Evolutionary conservation across 2,113 vertebrate species (phyloP).

Genomic region (Oryzias melastigma): DNA sequence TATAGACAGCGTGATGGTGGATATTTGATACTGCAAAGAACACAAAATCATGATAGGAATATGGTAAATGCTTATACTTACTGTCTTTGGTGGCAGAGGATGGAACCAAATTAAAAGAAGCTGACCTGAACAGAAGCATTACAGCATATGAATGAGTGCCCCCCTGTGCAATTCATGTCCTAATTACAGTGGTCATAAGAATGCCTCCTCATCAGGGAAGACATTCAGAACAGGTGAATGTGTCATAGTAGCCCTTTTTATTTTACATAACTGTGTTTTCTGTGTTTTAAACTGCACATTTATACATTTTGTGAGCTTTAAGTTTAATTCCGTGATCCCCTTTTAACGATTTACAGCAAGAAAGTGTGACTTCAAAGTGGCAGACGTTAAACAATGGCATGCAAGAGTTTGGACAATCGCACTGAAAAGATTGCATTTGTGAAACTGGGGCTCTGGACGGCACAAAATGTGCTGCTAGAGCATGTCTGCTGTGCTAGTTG

Average conservation of each 20-base stretch:
- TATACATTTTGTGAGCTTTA: not conserved
- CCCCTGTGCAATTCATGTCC: slow-evolving; percentile 50
- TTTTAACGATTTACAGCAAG: not conserved
- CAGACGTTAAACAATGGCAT: slow-evolving; percentile 11
- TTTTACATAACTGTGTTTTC: not conserved
- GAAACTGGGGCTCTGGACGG: slow-evolving; percentile 50
- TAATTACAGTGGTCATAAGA: slow-evolving; percentile 56
- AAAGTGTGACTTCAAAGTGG: slow-evolving; percentile 13
- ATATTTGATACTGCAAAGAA: not conserved
- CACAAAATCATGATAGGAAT: not conserved
- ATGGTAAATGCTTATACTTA: not conserved
- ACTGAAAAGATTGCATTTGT: slow-evolving; percentile 20
- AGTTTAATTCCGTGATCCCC: not conserved
- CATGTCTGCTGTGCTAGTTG: slow-evolving; percentile 60
- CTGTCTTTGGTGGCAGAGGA: slow-evolving; percentile 8
- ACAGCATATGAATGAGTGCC: slow-evolving; percentile 19
- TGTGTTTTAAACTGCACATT: not conserved
- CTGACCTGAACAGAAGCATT: slow-evolving; percentile 51
- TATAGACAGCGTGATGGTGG: not conserved
- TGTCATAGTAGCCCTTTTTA: slow-evolving; percentile 13
- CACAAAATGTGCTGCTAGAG: slow-evolving; percentile 57
- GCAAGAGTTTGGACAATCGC: slow-evolving; percentile 27
- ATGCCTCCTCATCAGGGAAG: slow-evolving; percentile 14
- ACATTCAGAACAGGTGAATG: slow-evolving; percentile 17
- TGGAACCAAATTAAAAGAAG: slow-evolving; percentile 55